Conservation (phyloP, 2,888 invertebrate genomes). For the Osmoderma eremita region DNA sequence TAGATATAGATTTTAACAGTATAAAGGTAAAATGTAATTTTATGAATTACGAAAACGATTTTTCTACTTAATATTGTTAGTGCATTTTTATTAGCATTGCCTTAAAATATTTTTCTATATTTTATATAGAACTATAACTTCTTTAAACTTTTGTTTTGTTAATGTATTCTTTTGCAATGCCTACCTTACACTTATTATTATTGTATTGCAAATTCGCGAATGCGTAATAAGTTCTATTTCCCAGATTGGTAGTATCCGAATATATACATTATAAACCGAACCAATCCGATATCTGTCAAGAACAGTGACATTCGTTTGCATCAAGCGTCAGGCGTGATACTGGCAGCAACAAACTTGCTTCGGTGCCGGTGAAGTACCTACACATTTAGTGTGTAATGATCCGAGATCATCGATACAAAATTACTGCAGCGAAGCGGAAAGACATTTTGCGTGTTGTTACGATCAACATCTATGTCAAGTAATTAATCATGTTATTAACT, state of each 20-base stretch:
- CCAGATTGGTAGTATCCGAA: slow-evolving; percentile 3
- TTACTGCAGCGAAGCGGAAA: not conserved
- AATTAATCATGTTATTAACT: too few species aligned
- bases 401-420: slow-evolving; percentile 20
- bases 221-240: slow-evolving; percentile 12
- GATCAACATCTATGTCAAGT: too few species aligned
- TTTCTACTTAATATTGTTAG: too few species aligned
- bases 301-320: slow-evolving; percentile 31
- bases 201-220: too few species aligned
- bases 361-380: not conserved
- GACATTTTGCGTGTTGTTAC: not conserved
- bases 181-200: too few species aligned
- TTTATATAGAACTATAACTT: too few species aligned
- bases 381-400: slow-evolving; percentile 25
- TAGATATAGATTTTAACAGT: too few species aligned
- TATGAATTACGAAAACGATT: too few species aligned
- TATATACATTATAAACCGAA: slow-evolving; percentile 23
- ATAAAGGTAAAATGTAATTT: not conserved
- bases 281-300: slow-evolving; percentile 34
- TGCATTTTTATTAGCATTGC: too few species aligned
- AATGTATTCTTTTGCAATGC: too few species aligned
- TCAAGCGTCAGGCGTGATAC: slow-evolving; percentile 22
- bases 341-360: slow-evolving; percentile 30
- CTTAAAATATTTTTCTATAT: too few species aligned
- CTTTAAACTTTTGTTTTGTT: too few species aligned